phyloP scores from a whole-genome alignment of 2,888 invertebrate species.

The Cephus nigrinus region DNA sequence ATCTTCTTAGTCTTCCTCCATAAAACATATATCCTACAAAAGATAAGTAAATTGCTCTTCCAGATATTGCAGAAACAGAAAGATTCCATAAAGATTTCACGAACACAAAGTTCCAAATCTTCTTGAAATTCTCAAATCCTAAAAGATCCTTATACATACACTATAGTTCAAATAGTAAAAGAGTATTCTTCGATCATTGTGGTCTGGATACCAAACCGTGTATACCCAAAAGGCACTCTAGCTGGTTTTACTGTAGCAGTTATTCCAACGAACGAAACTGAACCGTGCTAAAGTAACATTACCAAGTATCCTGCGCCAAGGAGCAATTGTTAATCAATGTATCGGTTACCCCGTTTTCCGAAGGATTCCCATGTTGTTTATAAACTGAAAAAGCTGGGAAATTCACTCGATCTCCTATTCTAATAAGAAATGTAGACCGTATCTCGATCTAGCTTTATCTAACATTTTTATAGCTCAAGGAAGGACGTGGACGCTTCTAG shows the following conservation, averaged over 20 bases:
- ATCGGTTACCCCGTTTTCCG: neutral
- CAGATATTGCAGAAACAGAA: neutral
- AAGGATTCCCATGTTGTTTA: neutral
- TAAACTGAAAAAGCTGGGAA: neutral
- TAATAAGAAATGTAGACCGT: neutral
- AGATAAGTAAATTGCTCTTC: neutral
- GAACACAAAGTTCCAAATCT: neutral
- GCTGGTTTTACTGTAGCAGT: neutral
- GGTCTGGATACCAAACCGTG: no score
- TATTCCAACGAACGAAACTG: neutral
- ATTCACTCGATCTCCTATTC: neutral
- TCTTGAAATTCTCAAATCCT: neutral
- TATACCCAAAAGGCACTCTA: neutral
- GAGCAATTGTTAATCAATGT: neutral
- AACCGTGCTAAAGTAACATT: neutral
- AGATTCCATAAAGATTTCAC: neutral
- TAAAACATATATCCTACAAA: neutral
- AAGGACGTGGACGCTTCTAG: neutral
- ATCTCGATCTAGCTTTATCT: neutral
- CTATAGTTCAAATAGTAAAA: neutral
- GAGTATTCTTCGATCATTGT: no score
- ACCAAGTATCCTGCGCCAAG: neutral
- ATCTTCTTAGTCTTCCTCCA: neutral
- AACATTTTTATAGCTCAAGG: neutral
- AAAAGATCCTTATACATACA: neutral